Evolutionary conservation across 2,888 invertebrate species (phyloP).

Genomic region (Caradrina kadenii): DNA sequence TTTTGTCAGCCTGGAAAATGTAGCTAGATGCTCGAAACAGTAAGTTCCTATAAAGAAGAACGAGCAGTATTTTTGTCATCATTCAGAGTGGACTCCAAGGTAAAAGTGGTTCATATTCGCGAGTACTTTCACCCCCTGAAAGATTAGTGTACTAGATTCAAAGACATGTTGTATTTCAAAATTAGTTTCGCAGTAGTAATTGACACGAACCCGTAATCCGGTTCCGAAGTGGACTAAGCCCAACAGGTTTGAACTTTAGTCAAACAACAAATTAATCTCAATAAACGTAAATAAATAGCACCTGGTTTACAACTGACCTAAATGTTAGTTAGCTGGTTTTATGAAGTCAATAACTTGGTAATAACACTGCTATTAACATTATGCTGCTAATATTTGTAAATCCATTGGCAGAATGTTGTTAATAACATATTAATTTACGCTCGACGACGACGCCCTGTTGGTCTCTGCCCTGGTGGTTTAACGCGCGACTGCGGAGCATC

Average conservation of each 20-base stretch:
- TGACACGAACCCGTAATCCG: constrained; percentile 49
- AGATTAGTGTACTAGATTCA: too few species aligned
- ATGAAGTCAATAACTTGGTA: constrained; percentile 43
- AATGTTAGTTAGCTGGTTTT: constrained; percentile 42
- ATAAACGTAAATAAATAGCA: constrained; percentile 47
- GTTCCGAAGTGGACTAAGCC: constrained; percentile 26
- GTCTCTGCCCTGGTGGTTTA: too few species aligned
- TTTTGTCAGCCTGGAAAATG: too few species aligned
- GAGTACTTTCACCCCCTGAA: too few species aligned
- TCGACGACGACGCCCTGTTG: too few species aligned
- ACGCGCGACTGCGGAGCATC: too few species aligned
- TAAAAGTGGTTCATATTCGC: too few species aligned
- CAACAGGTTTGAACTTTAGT: constrained; percentile 52
- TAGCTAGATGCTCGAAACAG: too few species aligned
- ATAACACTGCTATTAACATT: constrained; percentile 43
- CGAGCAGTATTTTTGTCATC: too few species aligned
- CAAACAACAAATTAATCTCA: constrained; percentile 59
- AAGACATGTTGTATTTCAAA: not conserved
- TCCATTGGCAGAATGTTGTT: constrained; percentile 11
- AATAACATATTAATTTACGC: constrained; percentile 3
- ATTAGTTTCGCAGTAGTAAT: constrained; percentile 24
- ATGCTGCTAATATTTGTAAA: constrained; percentile 34
- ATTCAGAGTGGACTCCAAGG: too few species aligned
- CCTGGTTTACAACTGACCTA: constrained; percentile 47
- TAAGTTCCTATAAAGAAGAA: too few species aligned